Percentiles rank a stretch among this genome's conserved stretches.
Conservation (phyloP, 2,797 vertebrate species). For the Coregonus suidteri region DNA sequence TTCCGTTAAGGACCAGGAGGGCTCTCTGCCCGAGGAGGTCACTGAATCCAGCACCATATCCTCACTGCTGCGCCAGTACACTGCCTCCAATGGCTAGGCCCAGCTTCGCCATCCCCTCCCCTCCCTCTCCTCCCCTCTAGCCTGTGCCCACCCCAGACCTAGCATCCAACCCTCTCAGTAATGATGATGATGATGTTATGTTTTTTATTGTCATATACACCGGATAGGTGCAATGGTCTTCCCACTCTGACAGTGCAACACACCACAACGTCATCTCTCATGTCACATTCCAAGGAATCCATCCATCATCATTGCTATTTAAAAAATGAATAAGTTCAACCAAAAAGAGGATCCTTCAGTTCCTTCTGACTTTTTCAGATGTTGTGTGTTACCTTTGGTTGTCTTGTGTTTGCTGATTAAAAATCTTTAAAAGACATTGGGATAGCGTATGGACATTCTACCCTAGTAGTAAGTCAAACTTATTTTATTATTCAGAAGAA, state of each 20-base stretch:
- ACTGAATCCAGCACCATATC: constrained; percentile 88
- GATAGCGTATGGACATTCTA: no score
- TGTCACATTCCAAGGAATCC: constrained; percentile 63
- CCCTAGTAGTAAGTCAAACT: no score
- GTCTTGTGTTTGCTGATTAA: no score
- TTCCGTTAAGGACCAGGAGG: constrained; percentile 89
- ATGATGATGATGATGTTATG: not conserved
- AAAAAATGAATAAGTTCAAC: constrained; percentile 58
- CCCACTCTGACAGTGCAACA: constrained; percentile 28
- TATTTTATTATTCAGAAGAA: no score
- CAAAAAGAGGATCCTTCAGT: constrained; percentile 24
- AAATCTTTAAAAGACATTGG: no score
- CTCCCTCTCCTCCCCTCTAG: not conserved
- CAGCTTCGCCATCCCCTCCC: not conserved
- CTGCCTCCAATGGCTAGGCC: constrained; percentile 72
- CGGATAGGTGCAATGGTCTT: constrained; percentile 15
- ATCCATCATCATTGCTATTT: constrained; percentile 66
- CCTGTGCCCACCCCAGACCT: not conserved
- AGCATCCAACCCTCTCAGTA: constrained; percentile 24
- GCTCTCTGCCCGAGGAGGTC: constrained; percentile 91
- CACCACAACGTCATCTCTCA: constrained; percentile 43
- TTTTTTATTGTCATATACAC: no score
- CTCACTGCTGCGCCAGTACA: constrained; percentile 82
- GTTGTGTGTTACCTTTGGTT: not conserved
- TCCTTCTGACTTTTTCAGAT: constrained; percentile 22